Evolutionary conservation across 2,113 vertebrate genomes (phyloP), one percentile per base, ranked within the genome.

Genomic region (Podocnemis expansa): DNA sequence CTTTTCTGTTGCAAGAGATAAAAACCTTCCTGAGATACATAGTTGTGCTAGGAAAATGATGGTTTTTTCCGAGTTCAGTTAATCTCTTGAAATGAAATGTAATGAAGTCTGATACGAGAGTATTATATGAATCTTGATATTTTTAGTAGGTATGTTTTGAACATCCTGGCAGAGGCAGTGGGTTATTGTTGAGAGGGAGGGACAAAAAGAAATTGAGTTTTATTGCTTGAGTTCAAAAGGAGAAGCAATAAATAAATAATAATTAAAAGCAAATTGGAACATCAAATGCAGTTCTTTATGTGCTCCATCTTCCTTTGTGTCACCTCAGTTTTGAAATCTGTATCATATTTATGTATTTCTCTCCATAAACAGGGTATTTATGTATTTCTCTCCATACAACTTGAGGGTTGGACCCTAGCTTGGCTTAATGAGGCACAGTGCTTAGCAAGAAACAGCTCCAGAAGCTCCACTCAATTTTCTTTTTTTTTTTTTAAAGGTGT

Each of bases 41-140:
- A 97, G 88, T 96, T 97, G 97, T 96, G 85, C 95, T 97, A 96
- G 95, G 96, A 93, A 97, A 98, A 97, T 97, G 67, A 96, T 93
- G 88, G 85, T 94, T 95, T 96, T 83, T 94, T 95, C 83, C 84
- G 73, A 85, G 88, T 95, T 97, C 95, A 96, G 21, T 79, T 98
- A 83, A 84, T 92, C 25, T 76, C 89, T 95, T 76, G 63, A 96
- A 97, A 97, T 92, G 54, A 97, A 96, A 97, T 92, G 54, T 97
- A 96, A 97, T 97, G 94, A 97, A 90, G 31, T 80, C 91, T 96
- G 78, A 21, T 75, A 34, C 70, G 38, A 94, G 79, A 93, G 79
- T 95, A 94, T 91, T 94, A 84, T 92, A 56, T 90, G 88, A 94
- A 94, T 94, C 91, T 91, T 47, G 16, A 27, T 51, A 80, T 73